These are phyloP conservation scores for Tokudaia muenninki DNA, from an alignment of 2,797 vertebrate genomes.

Conservation along the genomic window DNA sequence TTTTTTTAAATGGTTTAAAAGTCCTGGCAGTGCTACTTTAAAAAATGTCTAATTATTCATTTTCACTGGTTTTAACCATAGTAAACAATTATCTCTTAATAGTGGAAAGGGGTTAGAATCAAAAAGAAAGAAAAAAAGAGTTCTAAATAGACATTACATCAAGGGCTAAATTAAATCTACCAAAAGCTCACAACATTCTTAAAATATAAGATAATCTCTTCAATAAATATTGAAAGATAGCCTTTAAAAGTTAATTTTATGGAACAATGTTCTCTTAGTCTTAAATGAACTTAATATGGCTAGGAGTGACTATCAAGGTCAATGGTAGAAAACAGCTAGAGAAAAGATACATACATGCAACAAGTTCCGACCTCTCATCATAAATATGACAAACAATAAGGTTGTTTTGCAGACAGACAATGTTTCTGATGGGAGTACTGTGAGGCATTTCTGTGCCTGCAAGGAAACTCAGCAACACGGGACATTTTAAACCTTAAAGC, in stretches of 20 bases:
- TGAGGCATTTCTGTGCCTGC: not conserved
- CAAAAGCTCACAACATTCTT: constrained; percentile 10
- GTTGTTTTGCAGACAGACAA: not conserved
- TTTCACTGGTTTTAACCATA: constrained; percentile 58
- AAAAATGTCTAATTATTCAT: not conserved
- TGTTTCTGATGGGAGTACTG: not conserved
- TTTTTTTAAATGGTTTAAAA: constrained; percentile 9
- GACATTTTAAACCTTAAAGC: constrained; percentile 1
- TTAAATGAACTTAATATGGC: not conserved
- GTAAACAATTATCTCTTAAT: constrained; percentile 37
- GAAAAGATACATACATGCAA: not conserved
- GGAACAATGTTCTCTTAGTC: constrained; percentile 31
- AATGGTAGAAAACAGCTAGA: constrained; percentile 14
- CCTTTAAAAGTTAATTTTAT: constrained; percentile 64
- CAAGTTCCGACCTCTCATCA: not conserved
- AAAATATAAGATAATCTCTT: constrained; percentile 3
- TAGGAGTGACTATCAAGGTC: not conserved
- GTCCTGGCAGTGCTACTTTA: constrained; percentile 42
- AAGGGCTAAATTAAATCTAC: not conserved
- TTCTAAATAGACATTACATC: not conserved
- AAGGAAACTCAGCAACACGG: constrained; percentile 50
- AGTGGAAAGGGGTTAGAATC: not conserved
- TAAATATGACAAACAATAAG: constrained; percentile 20
- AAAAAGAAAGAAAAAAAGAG: not conserved
- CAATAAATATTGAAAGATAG: not conserved